These are phyloP conservation scores for Chroicocephalus ridibundus DNA, from an alignment of 2,113 vertebrate genomes.

Conservation along the genomic window DNA sequence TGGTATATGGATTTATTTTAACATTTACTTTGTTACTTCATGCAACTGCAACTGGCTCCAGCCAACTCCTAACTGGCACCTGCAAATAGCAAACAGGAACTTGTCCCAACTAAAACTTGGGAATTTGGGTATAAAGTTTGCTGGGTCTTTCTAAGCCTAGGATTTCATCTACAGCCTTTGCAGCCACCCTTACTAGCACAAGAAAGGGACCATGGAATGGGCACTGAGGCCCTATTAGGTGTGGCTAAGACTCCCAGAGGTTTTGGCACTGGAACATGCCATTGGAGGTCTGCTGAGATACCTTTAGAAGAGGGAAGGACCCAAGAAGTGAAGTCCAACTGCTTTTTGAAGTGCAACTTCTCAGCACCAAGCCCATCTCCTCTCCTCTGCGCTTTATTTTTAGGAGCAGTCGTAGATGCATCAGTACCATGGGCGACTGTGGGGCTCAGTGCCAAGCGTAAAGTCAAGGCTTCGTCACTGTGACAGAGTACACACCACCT, in stretches of 20 bases:
- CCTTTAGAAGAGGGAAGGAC: not conserved
- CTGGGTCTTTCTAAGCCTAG: not conserved
- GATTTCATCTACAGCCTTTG: not conserved
- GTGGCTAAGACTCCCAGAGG: not conserved
- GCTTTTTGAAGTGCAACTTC: not conserved
- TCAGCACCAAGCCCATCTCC: not conserved
- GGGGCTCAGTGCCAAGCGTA: not conserved
- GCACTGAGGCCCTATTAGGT: not conserved
- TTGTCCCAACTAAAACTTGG: not conserved
- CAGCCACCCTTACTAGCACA: not conserved
- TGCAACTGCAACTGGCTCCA: not conserved
- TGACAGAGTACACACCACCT: accelerated
- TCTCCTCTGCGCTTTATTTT: not conserved
- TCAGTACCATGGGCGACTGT: not conserved
- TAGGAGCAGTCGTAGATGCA: not conserved
- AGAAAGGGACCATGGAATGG: not conserved
- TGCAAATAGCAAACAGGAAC: not conserved
- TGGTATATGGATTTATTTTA: not conserved
- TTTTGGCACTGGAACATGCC: not conserved
- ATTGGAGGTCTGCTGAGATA: not conserved
- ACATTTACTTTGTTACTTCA: not conserved
- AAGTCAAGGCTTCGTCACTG: not conserved
- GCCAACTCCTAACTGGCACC: not conserved
- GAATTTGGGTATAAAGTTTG: not conserved
- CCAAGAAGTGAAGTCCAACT: not conserved